Base-by-base conservation (phyloP, 2,113 vertebrate genomes). In the Rhinolophus sinicus region DNA sequence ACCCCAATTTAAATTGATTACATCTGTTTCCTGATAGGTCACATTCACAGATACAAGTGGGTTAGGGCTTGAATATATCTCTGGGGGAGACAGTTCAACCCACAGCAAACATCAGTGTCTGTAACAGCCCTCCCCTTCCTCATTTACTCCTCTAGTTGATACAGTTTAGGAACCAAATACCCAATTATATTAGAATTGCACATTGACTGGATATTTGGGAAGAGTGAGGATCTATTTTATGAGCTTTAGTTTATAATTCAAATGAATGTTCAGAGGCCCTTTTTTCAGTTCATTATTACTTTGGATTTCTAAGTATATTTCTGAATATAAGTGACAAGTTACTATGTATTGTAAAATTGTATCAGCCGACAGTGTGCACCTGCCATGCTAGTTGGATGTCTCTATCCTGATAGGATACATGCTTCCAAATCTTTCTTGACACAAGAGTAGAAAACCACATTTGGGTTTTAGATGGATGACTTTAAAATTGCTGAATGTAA, bases 401-500 rank as follows among this genome's bases (percentile, higher is more conserved):
- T 87, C 33, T 88, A 22, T 86, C 33, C 12, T 93, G n/a, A 18
- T 86, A 67, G 50, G 52, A 67, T 16, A 35, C 44, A 24, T 47
- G 19, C 44, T 95, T 90, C 69, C 54, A 50, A 38, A 40, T 82
- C 24, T 64, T 91, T 73, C 65, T 67, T 67, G 19, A 38, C 35
- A 76, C 30, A 62, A 90, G 67, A 54, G 75, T 12, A 44, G 56
- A 54, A 90, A 87, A 60, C 28, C 52, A 38, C 5, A 1, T 54
- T 84, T 81, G 54, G 30, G 19, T 44, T 76, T 94, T 84, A 58
- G 38, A 6, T 44, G 19, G 11, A 11, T 94, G 13, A 44, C 58
- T 82, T 93, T 82, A 87, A 87, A 95, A 83, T 62, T 52, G 26
- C 73, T 87, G 24, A 62, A 44, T n/a, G 69, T 97, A 76, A 96